A percentile compares a stretch with the other conserved stretches of the same genome.
phyloP scores from a whole-genome alignment of 1,140 invertebrate species.

The Drosophila elegans region DNA sequence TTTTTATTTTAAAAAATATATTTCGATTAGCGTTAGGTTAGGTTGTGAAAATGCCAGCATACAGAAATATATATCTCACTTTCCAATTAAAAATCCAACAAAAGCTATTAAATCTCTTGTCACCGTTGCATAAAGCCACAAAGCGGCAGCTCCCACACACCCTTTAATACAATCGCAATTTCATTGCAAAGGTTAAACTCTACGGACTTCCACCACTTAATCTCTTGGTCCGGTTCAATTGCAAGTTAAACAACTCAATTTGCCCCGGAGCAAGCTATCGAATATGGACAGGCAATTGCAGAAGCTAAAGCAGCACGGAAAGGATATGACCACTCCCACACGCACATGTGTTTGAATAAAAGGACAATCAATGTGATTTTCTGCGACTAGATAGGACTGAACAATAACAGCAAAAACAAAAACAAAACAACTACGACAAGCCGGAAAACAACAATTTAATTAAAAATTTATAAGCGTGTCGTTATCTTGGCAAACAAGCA shows the following conservation, averaged over 20 bases:
- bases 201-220: conserved; percentile 12
- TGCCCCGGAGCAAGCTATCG: conserved; percentile 36
- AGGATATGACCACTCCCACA: conserved; percentile 19
- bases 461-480: conserved; percentile 79
- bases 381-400: conserved; percentile 24
- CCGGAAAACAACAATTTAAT: conserved; percentile 71
- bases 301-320: conserved; percentile 21
- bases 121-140: background rate
- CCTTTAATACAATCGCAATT: background rate
- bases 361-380: conserved; percentile 69
- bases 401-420: conserved; percentile 12
- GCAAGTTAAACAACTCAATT: conserved; percentile 76
- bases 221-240: conserved; percentile 52
- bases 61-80: too few relatives aligned
- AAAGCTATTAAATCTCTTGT: background rate
- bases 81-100: background rate
- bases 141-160: too few relatives aligned
- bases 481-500: conserved; percentile 68
- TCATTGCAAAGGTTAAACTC: background rate
- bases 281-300: conserved; percentile 54
- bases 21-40: too few relatives aligned
- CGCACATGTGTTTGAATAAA: background rate
- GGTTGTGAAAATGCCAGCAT: too few relatives aligned
- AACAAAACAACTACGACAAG: conserved; percentile 23
- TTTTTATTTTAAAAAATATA: too few relatives aligned